phyloP scores from a whole-genome alignment of 2,888 invertebrate genomes.

The Lacanobia wlatinum region DNA sequence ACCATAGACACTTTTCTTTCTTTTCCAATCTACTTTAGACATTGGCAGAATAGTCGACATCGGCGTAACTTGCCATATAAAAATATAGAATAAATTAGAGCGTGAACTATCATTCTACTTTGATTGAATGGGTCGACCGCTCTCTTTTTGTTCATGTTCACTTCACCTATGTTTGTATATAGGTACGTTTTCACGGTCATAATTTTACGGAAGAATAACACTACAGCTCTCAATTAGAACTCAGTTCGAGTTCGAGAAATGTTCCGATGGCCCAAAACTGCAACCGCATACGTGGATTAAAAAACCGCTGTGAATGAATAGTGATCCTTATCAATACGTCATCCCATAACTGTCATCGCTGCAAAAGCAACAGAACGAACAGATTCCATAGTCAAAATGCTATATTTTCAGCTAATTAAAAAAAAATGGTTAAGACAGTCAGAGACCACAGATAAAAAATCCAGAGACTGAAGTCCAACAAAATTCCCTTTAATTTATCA shows the following conservation, averaged over 20 bases:
- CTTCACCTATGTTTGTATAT: too few species aligned
- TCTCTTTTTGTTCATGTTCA: too few species aligned
- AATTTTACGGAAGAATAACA: too few species aligned
- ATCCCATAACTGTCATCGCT: background rate
- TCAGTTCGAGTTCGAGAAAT: background rate
- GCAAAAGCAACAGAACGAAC: background rate
- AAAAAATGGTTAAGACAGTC: background rate
- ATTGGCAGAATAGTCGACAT: too few species aligned
- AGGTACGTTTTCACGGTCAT: too few species aligned
- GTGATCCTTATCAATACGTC: background rate
- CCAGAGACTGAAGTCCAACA: constrained; percentile 28
- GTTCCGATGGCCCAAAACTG: background rate
- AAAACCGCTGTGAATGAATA: background rate
- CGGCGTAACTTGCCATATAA: too few species aligned
- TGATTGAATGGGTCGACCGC: too few species aligned
- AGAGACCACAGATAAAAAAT: constrained; percentile 18
- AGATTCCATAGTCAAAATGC: too few species aligned
- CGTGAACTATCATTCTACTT: too few species aligned
- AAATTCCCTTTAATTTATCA: constrained; percentile 32
- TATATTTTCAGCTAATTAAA: background rate
- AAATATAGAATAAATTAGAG: too few species aligned
- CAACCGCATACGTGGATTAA: background rate
- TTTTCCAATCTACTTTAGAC: too few species aligned
- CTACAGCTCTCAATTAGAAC: background rate
- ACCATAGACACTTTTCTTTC: too few species aligned